Base-by-base conservation (phyloP, 2,888 invertebrate species). In the Mythimna lalbum region DNA sequence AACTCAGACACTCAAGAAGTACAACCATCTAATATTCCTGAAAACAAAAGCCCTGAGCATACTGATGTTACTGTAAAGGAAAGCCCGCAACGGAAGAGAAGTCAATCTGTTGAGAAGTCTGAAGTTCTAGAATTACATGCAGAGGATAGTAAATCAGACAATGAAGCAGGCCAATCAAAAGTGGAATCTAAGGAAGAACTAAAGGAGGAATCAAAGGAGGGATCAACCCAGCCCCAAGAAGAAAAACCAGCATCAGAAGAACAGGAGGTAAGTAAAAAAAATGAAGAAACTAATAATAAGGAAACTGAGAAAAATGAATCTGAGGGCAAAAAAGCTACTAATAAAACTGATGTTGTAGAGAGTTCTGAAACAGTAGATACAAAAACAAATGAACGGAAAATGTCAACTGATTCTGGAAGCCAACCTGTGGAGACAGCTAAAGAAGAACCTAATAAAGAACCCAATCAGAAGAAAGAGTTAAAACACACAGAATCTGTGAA, bases 311-410 rank as follows among this genome's bases (percentile, higher is more conserved):
- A 90, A 85, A 81, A 85, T 86, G 85, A 84, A 81, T 87, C 85
- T 87, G 87, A 90, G 63, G 87, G 69, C 55, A 80, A 81, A 88
- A 90, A 89, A 84, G 84, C 86, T 88, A 90, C 87, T 92, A 94
- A 93, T 92, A 87, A 92, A 91, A 90, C 88, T 92, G 92, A 93
- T 93, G 93, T 94, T 93, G 92, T 94, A 94, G 94, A 92, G 84
- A 90, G 82, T 86, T 82, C 84, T 87, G 80, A 87, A 64, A 84
- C 67, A 69, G 62, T 90, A 88, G 87, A 86, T 80, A 90, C 76
- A 85, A 81, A 82, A 80, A 82, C 74, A 73, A 86, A 81, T 78
- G 73, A 84, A 81, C 82, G 84, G 71, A 88, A 88, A 73, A 77
- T 76, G 62, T 86, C 88, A 72, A 86, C 82, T 64, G 89, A 88